A percentile compares a stretch with the other conserved stretches of the same genome.
Evolutionary conservation across 2,113 vertebrate species (phyloP).

Genomic region (Entelurus aequoreus): DNA sequence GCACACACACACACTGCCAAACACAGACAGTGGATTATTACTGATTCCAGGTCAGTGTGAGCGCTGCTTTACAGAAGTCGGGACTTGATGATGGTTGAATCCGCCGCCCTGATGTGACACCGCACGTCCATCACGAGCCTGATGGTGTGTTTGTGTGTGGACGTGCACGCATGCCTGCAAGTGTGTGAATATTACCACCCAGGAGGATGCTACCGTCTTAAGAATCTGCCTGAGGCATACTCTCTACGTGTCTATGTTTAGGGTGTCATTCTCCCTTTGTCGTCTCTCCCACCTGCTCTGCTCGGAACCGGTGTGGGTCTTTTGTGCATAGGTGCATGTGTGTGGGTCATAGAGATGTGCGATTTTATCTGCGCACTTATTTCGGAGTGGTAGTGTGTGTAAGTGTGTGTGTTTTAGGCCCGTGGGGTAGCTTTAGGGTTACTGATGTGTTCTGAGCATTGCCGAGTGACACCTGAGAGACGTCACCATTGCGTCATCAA

Average conservation of each 20-base stretch:
- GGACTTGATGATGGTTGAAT: constrained; percentile 33
- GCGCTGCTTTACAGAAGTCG: constrained; percentile 3
- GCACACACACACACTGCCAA: constrained; percentile 9
- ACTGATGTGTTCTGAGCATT: constrained; percentile 67
- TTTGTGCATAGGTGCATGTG: constrained; percentile 5
- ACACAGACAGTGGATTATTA: constrained; percentile 15
- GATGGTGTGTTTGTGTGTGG: background rate
- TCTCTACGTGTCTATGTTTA: constrained; percentile 18
- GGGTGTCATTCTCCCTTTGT: constrained; percentile 25
- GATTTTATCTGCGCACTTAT: constrained; percentile 56
- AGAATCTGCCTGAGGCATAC: constrained; percentile 57
- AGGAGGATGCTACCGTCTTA: constrained; percentile 42
- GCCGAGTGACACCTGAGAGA: constrained; percentile 65
- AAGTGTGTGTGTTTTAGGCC: constrained; percentile 67
- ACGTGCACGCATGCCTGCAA: constrained; percentile 6
- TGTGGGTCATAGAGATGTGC: constrained; percentile 30
- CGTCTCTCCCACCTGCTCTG: constrained; percentile 4
- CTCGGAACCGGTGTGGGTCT: constrained; percentile 18
- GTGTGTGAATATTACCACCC: constrained; percentile 55
- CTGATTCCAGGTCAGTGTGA: constrained; percentile 25
- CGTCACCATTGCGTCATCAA: constrained; percentile 43
- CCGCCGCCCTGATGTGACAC: constrained; percentile 37
- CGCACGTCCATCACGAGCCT: constrained; percentile 17
- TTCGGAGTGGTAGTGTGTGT: constrained; percentile 33
- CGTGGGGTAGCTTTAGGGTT: constrained; percentile 70